Evolutionary conservation across 2,113 vertebrate genomes (phyloP).

Genomic region (Poecile atricapillus): DNA sequence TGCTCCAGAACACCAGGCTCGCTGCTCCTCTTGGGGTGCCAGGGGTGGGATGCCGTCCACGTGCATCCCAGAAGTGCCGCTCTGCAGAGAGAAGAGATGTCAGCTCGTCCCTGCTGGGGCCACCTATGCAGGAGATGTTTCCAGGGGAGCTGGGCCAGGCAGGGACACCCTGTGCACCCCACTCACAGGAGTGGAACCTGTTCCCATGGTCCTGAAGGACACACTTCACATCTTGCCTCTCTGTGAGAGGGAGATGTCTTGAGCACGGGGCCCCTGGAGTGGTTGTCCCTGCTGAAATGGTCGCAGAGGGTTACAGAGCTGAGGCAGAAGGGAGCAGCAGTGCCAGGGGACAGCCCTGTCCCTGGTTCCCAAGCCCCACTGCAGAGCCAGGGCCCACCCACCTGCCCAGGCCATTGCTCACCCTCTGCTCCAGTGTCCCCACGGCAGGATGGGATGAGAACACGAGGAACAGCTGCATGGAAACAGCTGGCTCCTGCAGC

Average conservation of each 20-base stretch:
- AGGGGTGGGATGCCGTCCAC: not conserved
- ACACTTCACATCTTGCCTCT: not conserved
- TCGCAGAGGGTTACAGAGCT: not conserved
- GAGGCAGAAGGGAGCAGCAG: not conserved
- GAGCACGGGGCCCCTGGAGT: rapidly evolving
- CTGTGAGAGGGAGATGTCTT: not conserved
- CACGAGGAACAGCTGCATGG: rapidly evolving
- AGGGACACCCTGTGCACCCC: not conserved
- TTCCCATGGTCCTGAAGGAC: not conserved
- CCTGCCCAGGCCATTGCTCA: rapidly evolving
- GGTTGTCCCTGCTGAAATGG: not conserved
- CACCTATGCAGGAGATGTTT: not conserved
- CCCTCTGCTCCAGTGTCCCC: not conserved
- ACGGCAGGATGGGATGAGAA: rapidly evolving
- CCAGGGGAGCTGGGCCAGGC: not conserved
- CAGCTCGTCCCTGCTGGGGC: not conserved
- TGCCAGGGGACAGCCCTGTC: not conserved
- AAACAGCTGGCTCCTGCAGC: not conserved
- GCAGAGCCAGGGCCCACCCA: not conserved
- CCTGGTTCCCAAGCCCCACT: not conserved
- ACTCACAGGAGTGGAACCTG: not conserved
- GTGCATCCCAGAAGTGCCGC: rapidly evolving
- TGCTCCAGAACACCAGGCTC: not conserved
- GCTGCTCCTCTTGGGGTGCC: not conserved
- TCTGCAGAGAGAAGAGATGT: constrained; percentile 51